Conservation (phyloP, 2,113 vertebrate species). For the Malurus elegans region DNA sequence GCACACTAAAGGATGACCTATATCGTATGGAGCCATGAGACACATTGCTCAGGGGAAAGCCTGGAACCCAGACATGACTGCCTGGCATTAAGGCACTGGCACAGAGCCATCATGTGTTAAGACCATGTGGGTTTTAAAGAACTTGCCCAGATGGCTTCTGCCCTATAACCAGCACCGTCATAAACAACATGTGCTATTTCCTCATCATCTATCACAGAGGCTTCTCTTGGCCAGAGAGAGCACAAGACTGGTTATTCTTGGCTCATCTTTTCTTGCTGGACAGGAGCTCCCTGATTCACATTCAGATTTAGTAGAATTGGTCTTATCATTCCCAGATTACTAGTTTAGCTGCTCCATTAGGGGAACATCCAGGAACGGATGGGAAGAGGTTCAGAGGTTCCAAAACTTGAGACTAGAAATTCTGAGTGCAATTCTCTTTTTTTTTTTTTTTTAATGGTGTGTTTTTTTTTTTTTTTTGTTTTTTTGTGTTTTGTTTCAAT, state of each 20-base stretch:
- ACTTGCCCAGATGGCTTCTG: slow-evolving; percentile 31
- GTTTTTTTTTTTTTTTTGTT: background rate
- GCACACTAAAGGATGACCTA: background rate
- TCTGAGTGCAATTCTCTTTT: background rate
- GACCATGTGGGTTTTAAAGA: slow-evolving; percentile 1
- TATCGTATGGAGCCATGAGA: background rate
- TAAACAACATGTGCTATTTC: slow-evolving; percentile 38
- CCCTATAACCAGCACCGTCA: background rate
- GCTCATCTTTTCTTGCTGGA: slow-evolving; percentile 28
- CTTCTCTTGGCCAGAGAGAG: background rate
- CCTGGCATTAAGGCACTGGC: background rate
- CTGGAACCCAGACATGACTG: background rate
- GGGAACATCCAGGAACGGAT: background rate
- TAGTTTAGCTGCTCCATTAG: background rate
- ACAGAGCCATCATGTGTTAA: background rate
- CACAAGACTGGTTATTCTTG: slow-evolving; percentile 34
- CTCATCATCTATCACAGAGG: slow-evolving; percentile 11
- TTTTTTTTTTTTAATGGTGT: background rate
- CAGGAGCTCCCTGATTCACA: background rate
- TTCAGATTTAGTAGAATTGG: slow-evolving; percentile 14
- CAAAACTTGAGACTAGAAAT: background rate
- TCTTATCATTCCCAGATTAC: slow-evolving; percentile 23
- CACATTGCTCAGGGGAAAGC: background rate
- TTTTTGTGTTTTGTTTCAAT: background rate
- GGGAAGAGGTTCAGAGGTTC: background rate